Conservation (phyloP, 2,797 vertebrate genomes). For the Glyptemys insculpta region DNA sequence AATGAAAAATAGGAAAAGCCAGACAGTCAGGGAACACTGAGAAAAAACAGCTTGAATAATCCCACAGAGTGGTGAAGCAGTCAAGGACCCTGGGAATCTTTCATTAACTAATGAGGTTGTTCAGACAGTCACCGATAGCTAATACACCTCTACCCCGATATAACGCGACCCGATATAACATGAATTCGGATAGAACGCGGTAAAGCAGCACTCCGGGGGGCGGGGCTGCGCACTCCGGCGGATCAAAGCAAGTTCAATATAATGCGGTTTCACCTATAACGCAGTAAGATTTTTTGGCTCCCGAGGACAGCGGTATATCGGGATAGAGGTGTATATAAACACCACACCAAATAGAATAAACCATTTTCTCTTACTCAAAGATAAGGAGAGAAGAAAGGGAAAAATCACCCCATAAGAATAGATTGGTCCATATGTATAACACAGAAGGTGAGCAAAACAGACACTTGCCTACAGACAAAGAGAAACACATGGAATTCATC, state of each 20-base stretch:
- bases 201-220: too few species aligned
- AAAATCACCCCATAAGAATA: background rate
- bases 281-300: too few species aligned
- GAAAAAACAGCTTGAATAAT: background rate
- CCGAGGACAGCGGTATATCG: too few species aligned
- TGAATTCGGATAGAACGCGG: too few species aligned
- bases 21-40: accelerated
- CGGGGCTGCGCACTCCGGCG: too few species aligned
- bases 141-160: background rate
- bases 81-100: background rate
- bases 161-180: too few species aligned
- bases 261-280: too few species aligned
- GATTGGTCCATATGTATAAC: background rate
- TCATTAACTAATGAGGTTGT: background rate
- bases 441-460: background rate
- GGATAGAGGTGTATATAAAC: background rate
- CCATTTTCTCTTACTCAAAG: background rate
- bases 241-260: too few species aligned
- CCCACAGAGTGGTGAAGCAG: background rate
- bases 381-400: background rate
- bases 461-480: background rate
- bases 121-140: background rate
- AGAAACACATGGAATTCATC: background rate
- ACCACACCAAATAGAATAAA: background rate
- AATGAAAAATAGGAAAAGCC: background rate